Evolutionary conservation across 2,888 invertebrate genomes (phyloP).

Genomic region (Synanthedon myopaeformis): DNA sequence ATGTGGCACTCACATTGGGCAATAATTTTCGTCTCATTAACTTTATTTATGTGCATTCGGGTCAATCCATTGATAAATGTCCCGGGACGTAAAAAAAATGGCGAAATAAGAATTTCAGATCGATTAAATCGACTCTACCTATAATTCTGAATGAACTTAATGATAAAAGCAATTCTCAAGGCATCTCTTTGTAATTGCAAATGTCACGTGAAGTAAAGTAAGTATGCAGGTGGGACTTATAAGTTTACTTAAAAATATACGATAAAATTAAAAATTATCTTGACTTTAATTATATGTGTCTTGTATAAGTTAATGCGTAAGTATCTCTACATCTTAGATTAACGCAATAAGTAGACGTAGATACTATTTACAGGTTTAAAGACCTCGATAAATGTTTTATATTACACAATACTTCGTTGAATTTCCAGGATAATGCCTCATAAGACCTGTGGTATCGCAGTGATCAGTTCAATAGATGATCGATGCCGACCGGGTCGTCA

Average conservation of each 20-base stretch:
- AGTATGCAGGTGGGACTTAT: not conserved
- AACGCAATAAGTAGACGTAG: no score
- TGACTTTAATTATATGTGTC: no score
- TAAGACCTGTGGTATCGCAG: not conserved
- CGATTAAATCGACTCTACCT: conserved; percentile 43
- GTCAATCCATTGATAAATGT: conserved; percentile 51
- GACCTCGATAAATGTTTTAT: not conserved
- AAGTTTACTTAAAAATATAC: no score
- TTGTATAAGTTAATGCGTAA: no score
- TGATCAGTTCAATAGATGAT: conserved; percentile 29
- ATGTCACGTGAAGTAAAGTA: conserved; percentile 11
- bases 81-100: conserved; percentile 37
- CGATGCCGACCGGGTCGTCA: conserved; percentile 15
- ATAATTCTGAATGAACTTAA: conserved; percentile 22
- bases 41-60: conserved; percentile 49
- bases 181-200: conserved; percentile 7
- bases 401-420: no score
- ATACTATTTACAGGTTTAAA: no score
- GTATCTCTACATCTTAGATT: no score
- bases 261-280: no score
- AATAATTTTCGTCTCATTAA: conserved; percentile 55
- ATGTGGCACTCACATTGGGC: conserved; percentile 17
- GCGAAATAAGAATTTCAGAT: conserved; percentile 42
- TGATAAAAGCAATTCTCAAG: conserved; percentile 16
- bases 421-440: no score